These are phyloP conservation scores for Coremacera marginata DNA, from an alignment of 2,888 invertebrate genomes.

Conservation along the genomic window DNA sequence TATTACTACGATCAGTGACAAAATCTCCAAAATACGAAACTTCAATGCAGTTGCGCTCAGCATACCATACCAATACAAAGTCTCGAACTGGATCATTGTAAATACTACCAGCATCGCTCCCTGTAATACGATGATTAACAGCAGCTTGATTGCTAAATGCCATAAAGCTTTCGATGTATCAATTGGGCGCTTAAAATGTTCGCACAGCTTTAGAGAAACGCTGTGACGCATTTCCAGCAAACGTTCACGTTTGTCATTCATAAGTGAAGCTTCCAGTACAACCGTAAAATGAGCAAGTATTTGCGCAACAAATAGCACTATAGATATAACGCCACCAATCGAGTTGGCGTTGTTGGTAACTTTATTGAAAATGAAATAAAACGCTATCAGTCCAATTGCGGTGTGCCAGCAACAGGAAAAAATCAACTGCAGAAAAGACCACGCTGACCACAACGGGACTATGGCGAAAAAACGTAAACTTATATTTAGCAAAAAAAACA, in stretches of 20 bases:
- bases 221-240: conserved; percentile 44
- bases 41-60: conserved; percentile 54
- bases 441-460: conserved; percentile 33
- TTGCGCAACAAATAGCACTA: conserved; percentile 49
- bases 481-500: conserved; percentile 22
- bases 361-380: conserved; percentile 37
- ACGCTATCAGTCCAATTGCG: conserved; percentile 25
- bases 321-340: conserved; percentile 48
- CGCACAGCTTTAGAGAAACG: conserved; percentile 46
- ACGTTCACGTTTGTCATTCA: conserved; percentile 38
- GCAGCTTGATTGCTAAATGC: conserved; percentile 35
- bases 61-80: conserved; percentile 51
- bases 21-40: conserved; percentile 52
- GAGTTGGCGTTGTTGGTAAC: neutral
- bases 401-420: conserved; percentile 46
- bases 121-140: conserved; percentile 45
- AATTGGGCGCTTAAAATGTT: conserved; percentile 36
- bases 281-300: conserved; percentile 52
- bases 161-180: conserved; percentile 1
- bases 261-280: conserved; percentile 51
- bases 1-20: conserved; percentile 52
- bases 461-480: conserved; percentile 45
- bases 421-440: conserved; percentile 26
- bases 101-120: conserved; percentile 43
- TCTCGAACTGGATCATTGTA: conserved; percentile 22